Base-by-base conservation (phyloP, 2,797 vertebrate species). In the Gymnopithys bicolor region DNA sequence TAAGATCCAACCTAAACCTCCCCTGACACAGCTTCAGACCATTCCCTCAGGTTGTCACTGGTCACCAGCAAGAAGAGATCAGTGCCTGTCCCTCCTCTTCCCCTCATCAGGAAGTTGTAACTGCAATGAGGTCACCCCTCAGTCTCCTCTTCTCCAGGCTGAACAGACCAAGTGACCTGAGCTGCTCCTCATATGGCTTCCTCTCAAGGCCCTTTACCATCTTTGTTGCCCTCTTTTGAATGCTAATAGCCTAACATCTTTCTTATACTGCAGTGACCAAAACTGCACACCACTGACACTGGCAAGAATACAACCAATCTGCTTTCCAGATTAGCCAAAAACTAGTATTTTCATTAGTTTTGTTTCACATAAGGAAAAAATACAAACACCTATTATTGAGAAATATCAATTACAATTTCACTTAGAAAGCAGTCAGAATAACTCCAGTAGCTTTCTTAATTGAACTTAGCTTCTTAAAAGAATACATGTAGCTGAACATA, bases 291-390 rank as follows among this genome's bases (percentile, higher is more conserved):
- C 60, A 43, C 87, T 39, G 27, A 91, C 45, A 59, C 46, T 67
- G 48, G 71, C 43, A 92, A 83, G 52, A 93, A 93, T 22, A 55
- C 27, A 69, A 83, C 28, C 56, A 76, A 81, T 69, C 59, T 93
- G 35, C 60, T 84, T 82, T 81, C 59, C 37, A 90, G 39, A 77
- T 11, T 46, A 95, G 39, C 25, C 28, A 86, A 96, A 95, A 92
- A 0, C 35, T 56, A 87, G 25, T 67, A 78, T 77, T 94, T 84
- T 81, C 67, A 79, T 64, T 59, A 67, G 11, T 48, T 52, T 22
- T 81, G 6, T 64, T 89, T 70, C 33, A 73, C 18, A 49, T 32
- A 27, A 10, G 30, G 21, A 32, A 82, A 76, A 82, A 33, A 27
- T 13, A 24, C 6, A 21, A 35, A 28, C 8, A 55, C 18, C 32